Evolutionary conservation across 2,113 vertebrate species (phyloP).

Genomic region (Ranitomeya imitator): DNA sequence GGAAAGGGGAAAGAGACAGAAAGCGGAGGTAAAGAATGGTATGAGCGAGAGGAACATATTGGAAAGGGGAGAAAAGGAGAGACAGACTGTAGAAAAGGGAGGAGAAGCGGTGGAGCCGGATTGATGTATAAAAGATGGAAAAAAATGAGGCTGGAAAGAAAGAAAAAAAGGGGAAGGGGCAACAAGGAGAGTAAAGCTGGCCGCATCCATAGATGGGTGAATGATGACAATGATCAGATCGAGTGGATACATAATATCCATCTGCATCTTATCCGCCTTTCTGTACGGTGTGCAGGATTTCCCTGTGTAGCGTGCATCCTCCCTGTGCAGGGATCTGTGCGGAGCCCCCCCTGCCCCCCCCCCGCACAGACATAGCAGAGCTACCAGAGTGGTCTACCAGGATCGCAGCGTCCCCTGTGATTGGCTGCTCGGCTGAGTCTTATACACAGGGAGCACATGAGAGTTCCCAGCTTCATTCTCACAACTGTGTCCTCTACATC

Average conservation of each 20-base stretch:
- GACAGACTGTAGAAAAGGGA: background rate
- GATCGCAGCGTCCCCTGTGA: constrained; percentile 24
- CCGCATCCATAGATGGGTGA: background rate
- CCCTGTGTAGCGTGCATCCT: background rate
- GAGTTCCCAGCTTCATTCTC: background rate
- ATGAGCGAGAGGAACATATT: background rate
- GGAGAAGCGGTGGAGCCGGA: background rate
- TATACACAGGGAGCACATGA: constrained; percentile 32
- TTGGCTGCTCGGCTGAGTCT: constrained; percentile 17
- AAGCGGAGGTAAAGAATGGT: background rate
- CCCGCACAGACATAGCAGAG: background rate
- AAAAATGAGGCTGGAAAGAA: background rate
- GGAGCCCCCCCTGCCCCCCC: background rate
- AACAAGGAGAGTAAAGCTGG: background rate
- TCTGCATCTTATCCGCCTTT: background rate
- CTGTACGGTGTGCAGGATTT: background rate
- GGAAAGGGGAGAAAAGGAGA: background rate
- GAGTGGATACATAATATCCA: background rate
- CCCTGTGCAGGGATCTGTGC: constrained; percentile 1
- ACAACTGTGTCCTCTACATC: background rate
- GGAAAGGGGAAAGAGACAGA: background rate
- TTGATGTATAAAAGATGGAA: background rate
- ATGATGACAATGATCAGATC: too few relatives aligned
- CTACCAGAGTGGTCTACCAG: background rate
- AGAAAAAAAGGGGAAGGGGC: background rate